These are phyloP conservation scores for Streblospio benedicti DNA, from an alignment of 1,140 invertebrate species.

Conservation along the genomic window DNA sequence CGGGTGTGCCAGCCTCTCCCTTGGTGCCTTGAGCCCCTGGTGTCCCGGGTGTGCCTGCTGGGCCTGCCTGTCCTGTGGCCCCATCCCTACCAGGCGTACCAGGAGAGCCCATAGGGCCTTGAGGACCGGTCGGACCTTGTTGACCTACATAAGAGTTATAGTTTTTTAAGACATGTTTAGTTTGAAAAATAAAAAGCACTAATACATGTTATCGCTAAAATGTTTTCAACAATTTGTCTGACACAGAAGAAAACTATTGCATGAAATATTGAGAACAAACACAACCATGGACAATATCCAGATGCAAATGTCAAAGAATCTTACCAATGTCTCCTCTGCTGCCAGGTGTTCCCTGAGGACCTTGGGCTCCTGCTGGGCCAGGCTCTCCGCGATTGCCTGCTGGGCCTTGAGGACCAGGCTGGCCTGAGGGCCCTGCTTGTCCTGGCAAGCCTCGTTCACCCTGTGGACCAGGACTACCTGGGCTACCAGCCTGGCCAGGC, in stretches of 20 bases:
- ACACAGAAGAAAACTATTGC: too few relatives aligned
- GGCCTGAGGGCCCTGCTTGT: background rate
- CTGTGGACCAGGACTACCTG: background rate
- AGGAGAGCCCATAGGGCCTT: slow-evolving; percentile 25
- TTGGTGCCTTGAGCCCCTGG: too few relatives aligned
- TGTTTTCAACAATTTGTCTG: background rate
- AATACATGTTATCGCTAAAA: background rate
- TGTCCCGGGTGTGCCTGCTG: too few relatives aligned
- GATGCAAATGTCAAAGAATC: background rate
- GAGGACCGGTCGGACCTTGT: background rate
- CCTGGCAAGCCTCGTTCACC: background rate
- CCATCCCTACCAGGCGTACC: slow-evolving; percentile 61
- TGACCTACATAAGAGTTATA: background rate
- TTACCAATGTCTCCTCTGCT: background rate
- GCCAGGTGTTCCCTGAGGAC: background rate
- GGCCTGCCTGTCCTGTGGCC: slow-evolving; percentile 40
- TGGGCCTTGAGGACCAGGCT: background rate
- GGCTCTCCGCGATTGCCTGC: slow-evolving; percentile 3
- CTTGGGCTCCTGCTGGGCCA: background rate
- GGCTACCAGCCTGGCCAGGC: slow-evolving; percentile 6
- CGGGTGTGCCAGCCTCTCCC: too few relatives aligned
- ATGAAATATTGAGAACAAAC: too few relatives aligned
- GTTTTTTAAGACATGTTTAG: background rate
- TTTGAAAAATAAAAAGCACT: background rate
- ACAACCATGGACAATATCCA: background rate